phyloP scores from a whole-genome alignment of 2,113 vertebrate genomes.

The Amblyornis subalaris region DNA sequence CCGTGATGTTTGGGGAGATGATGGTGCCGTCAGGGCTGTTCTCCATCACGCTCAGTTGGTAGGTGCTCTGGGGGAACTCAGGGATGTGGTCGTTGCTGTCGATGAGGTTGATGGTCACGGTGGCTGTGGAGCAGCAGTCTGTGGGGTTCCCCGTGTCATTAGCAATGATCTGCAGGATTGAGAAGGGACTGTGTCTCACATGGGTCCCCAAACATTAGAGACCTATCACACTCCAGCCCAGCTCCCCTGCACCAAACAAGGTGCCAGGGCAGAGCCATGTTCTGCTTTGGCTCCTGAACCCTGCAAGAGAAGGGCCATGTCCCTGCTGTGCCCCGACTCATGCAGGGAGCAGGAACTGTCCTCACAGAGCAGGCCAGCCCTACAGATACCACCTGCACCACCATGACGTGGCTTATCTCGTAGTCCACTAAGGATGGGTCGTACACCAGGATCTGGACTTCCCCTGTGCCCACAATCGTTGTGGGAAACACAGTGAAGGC shows the following conservation, averaged over 20 bases:
- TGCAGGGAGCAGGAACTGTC: neutral
- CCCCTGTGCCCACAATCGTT: conserved; percentile 1
- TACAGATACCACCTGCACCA: conserved; percentile 73
- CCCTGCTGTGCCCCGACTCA: neutral
- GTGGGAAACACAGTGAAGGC: conserved; percentile 79
- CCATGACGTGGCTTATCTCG: conserved; percentile 72
- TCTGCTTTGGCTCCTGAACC: neutral
- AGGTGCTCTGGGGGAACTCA: conserved; percentile 69
- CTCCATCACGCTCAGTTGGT: conserved; percentile 71
- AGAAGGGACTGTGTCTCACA: neutral
- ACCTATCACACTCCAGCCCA: neutral
- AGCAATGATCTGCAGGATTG: conserved; percentile 79
- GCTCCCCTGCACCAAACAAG: neutral
- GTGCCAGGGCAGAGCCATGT: neutral
- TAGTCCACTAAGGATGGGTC: conserved; percentile 76
- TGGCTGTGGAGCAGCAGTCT: conserved; percentile 69
- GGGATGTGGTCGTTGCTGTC: conserved; percentile 89
- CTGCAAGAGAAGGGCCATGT: neutral
- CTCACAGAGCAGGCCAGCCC: neutral
- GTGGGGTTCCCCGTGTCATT: conserved; percentile 52
- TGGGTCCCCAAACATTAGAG: neutral
- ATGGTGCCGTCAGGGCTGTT: conserved; percentile 64
- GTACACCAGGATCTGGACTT: conserved; percentile 78
- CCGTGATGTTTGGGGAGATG: conserved; percentile 68
- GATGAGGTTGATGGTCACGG: conserved; percentile 78